These are phyloP conservation scores for Latrodectus hesperus DNA, from an alignment of 2,888 invertebrate genomes.

Conservation along the genomic window DNA sequence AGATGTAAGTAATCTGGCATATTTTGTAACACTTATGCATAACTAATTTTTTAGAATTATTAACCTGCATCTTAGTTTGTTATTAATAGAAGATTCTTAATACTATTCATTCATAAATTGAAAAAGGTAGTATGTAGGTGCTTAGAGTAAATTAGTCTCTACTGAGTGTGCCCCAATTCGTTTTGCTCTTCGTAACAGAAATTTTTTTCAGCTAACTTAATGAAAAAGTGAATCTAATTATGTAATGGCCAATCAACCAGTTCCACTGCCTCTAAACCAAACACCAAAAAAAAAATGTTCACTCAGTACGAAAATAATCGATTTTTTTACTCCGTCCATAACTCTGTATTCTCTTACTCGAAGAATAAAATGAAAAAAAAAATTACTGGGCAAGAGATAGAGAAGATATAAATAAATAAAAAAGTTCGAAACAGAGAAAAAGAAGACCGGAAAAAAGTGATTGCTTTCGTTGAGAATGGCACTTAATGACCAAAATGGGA, in stretches of 20 bases:
- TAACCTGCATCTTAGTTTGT: no score
- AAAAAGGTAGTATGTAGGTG: no score
- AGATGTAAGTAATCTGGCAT: no score
- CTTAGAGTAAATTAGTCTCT: no score
- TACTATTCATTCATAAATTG: no score
- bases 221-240: conserved; percentile 50
- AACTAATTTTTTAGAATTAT: no score
- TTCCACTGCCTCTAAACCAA: not conserved
- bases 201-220: not conserved
- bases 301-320: conserved; percentile 23
- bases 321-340: conserved; percentile 19
- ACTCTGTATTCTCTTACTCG: not conserved
- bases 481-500: conserved; percentile 57
- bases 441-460: conserved; percentile 37
- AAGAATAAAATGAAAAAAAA: not conserved
- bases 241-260: conserved; percentile 56
- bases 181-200: not conserved
- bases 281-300: conserved; percentile 8
- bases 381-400: not conserved
- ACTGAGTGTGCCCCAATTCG: no score
- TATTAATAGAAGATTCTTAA: no score
- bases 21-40: no score
- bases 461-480: conserved; percentile 48
- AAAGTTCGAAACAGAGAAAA: conserved; percentile 4
- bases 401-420: conserved; percentile 19